Conservation (phyloP, 2,888 invertebrate genomes). For the Pristionchus entomophagus region DNA sequence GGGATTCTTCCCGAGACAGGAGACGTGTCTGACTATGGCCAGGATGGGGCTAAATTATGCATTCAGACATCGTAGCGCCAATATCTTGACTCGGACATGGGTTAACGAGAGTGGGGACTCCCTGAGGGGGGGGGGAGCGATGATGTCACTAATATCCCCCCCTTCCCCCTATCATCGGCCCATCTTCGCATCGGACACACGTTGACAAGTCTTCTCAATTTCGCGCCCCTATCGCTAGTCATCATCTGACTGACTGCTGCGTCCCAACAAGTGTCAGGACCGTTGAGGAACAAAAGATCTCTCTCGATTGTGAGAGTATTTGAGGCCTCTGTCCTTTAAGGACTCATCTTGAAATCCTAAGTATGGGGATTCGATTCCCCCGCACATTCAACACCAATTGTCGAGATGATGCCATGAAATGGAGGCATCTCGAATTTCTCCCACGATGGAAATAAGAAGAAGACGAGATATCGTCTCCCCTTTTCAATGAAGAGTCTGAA, state of each 20-base stretch:
- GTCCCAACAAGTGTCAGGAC: background rate
- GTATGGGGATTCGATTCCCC: conserved; percentile 6
- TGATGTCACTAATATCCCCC: conserved; percentile 12
- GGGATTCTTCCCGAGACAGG: no score
- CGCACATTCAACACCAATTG: conserved; percentile 40
- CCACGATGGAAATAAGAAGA: conserved; percentile 43
- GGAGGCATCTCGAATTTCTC: conserved; percentile 31
- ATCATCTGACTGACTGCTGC: background rate
- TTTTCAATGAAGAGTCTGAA: conserved; percentile 35
- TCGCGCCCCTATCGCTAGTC: background rate
- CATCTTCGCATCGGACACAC: background rate
- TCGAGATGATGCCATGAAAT: conserved; percentile 40
- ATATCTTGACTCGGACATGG: background rate
- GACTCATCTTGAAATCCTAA: conserved; percentile 36
- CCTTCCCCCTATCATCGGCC: conserved; percentile 5
- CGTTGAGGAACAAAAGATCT: no score
- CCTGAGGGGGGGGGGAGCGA: background rate
- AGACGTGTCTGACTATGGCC: background rate
- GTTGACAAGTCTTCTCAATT: conserved; percentile 24
- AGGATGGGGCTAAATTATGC: background rate
- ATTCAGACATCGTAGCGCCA: no score
- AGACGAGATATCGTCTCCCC: conserved; percentile 36
- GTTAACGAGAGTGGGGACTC: conserved; percentile 25
- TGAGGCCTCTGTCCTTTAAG: conserved; percentile 18
- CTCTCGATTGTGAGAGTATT: no score